phyloP scores from a whole-genome alignment of 2,113 vertebrate species.

The Phalacrocorax brasilianus region DNA sequence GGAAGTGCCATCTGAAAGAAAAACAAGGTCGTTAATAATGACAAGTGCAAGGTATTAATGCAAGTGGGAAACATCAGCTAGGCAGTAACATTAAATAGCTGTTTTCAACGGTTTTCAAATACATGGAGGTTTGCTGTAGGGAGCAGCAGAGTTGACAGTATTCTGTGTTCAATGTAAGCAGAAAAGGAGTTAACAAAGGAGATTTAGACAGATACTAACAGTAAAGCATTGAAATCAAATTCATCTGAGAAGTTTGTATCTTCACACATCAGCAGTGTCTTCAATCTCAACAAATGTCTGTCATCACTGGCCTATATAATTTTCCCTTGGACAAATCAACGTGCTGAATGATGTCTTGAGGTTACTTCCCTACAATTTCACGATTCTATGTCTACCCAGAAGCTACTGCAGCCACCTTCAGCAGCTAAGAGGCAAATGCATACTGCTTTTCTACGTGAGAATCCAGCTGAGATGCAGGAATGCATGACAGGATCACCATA shows the following conservation, averaged over 20 bases:
- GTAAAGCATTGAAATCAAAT: background rate
- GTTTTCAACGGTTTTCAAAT: background rate
- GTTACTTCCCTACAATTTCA: background rate
- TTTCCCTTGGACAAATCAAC: background rate
- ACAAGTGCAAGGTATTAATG: background rate
- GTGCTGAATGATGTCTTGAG: background rate
- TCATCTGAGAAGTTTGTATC: background rate
- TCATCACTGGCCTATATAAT: background rate
- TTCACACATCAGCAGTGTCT: background rate
- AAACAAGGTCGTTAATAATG: background rate
- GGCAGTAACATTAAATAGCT: background rate
- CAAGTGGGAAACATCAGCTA: background rate
- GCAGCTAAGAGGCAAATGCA: constrained; percentile 21
- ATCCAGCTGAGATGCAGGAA: constrained; percentile 38
- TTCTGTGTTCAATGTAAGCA: background rate
- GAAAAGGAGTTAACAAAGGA: background rate
- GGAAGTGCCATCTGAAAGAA: background rate
- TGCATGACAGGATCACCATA: constrained; percentile 39
- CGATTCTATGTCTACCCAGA: background rate
- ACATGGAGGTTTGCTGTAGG: background rate
- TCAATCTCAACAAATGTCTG: background rate
- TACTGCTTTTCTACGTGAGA: background rate
- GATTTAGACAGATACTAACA: background rate
- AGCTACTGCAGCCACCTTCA: constrained; percentile 20
- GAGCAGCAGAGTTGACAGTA: background rate